Evolutionary conservation across 2,888 invertebrate genomes (phyloP).

Genomic region (Drosophila antonietae): DNA sequence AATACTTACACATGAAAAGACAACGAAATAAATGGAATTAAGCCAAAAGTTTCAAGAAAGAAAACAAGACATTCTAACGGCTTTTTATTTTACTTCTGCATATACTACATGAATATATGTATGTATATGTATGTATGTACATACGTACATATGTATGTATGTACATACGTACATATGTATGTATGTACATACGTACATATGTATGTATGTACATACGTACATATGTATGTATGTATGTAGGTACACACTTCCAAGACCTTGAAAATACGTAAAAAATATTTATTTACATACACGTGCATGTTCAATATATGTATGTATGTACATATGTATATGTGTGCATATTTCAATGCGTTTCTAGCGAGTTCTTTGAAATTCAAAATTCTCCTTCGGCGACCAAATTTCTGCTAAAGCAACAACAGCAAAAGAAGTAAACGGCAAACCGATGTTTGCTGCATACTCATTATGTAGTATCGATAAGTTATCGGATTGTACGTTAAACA

Average conservation of each 20-base stretch:
- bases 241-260: too few relatives aligned
- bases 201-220: too few relatives aligned
- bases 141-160: too few relatives aligned
- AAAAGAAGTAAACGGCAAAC: not conserved
- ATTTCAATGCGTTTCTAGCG: not conserved
- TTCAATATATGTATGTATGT: too few relatives aligned
- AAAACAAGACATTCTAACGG: not conserved
- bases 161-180: too few relatives aligned
- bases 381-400: not conserved
- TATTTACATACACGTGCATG: too few relatives aligned
- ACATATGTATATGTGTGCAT: too few relatives aligned
- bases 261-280: too few relatives aligned
- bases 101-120: not conserved
- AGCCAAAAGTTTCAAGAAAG: too few relatives aligned
- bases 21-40: constrained; percentile 29
- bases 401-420: not conserved
- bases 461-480: constrained; percentile 40
- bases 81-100: not conserved
- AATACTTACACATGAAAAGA: constrained; percentile 43
- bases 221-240: too few relatives aligned
- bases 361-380: not conserved
- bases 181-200: too few relatives aligned
- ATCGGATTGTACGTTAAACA: constrained; percentile 52
- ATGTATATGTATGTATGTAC: too few relatives aligned
- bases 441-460: constrained; percentile 20